Conservation (phyloP, 2,113 vertebrate species). For the Periophthalmodon schlosseri region DNA sequence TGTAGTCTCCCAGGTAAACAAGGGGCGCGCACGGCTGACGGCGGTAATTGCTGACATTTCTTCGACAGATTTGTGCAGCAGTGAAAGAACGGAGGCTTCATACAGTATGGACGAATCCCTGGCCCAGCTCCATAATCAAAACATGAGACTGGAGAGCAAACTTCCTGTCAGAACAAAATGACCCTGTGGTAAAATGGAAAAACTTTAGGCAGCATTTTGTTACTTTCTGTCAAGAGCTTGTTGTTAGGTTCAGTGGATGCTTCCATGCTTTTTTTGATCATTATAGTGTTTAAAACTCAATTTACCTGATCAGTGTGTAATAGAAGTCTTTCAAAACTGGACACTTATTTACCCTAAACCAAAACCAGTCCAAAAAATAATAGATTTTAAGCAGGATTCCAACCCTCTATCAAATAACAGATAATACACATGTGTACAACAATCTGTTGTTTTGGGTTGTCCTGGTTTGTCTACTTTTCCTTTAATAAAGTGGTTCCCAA, state of each 20-base stretch:
- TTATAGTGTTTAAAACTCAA: too few species aligned
- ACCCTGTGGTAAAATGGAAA: not conserved
- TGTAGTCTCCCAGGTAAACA: constrained; percentile 60
- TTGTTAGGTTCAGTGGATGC: not conserved
- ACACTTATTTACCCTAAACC: too few species aligned
- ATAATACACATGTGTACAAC: too few species aligned
- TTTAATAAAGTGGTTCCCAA: too few species aligned
- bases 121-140: constrained; percentile 6
- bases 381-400: too few species aligned
- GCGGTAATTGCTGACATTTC: constrained; percentile 70
- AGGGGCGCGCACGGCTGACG: constrained; percentile 49
- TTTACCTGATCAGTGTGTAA: too few species aligned
- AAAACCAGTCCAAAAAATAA: too few species aligned
- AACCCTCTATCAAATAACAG: too few species aligned
- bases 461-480: too few species aligned
- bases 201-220: not conserved
- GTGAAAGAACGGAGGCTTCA: constrained; percentile 25
- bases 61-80: constrained; percentile 57
- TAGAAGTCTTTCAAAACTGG: too few species aligned
- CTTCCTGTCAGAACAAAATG: not conserved
- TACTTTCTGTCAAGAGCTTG: not conserved
- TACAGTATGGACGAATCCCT: constrained; percentile 16
- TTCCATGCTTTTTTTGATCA: not conserved
- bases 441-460: too few species aligned
- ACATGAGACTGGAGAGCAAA: not conserved